Evolutionary conservation across 2,888 invertebrate species (phyloP), one percentile per base, ranked within the genome.

Genomic region (Nasonia oneida): DNA sequence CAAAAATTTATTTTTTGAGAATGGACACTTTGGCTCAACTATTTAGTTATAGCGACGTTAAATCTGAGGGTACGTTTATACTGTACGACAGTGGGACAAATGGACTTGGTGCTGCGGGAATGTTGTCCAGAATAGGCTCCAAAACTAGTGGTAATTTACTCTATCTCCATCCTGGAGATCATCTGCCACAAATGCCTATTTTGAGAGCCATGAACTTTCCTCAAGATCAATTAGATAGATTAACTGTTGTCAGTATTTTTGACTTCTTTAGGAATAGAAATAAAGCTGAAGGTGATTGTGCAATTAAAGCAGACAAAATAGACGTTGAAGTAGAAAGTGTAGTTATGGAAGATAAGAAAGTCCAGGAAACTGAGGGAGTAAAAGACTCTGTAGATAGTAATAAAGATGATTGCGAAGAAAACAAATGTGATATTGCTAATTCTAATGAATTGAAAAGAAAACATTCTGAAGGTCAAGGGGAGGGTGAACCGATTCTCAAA

Each of bases 1-100:
- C 94, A 3, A 97, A 97, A 93, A 95, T 97, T 77, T 95, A 96
- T 92, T 96, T 97, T 87, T 94, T 99, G 76, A 95, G 99, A 57
- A 94, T 97, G 88, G 99, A 99, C 91, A 96, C 98, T 1, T 93
- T 99, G 50, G 97, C 98, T 0, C 98, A 99, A 93, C 95, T 99
- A 39, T 94, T 99, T 74, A 96, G 97, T 0, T 96, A 96, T 89
- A 95, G 96, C 0, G 98, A 98, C 90, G 95, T 99, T 12, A 96
- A 96, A 90, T 95, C 96, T 0, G 96, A 96, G 90, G 97, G 97
- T 0, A 96, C 95, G 88, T 97, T 96, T 93, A 94, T 98, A 83
- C 93, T 99, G 1, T 98, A 98, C 92, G 99, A 99, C 91, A 97
- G 97, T 82, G 97, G 97, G 0, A 97, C 97, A 53, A 96, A 96